Conservation (phyloP, 2,888 invertebrate genomes). For the Dusona sp. region DNA sequence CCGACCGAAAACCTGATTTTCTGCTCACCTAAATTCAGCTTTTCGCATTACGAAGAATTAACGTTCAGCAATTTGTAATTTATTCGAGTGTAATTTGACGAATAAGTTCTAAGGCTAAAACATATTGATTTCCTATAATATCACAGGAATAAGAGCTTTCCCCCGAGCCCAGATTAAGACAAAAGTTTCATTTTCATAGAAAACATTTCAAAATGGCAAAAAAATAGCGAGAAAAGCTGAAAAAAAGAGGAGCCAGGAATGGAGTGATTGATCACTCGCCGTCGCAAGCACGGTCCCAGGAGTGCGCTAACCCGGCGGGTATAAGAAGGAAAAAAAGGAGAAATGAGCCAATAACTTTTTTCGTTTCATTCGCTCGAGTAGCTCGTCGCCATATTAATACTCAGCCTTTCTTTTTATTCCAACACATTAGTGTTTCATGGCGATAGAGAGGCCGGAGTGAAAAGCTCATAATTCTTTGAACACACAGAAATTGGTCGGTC, state of each 20-base stretch:
- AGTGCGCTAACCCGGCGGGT: constrained; percentile 9
- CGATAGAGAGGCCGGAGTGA: not conserved
- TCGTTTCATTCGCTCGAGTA: constrained; percentile 10
- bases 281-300: not conserved
- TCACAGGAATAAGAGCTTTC: not conserved
- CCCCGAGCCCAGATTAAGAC: not conserved
- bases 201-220: not conserved
- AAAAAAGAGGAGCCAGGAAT: not conserved
- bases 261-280: constrained; percentile 24
- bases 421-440: constrained; percentile 6
- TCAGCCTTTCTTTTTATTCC: not conserved
- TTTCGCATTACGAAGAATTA: not conserved
- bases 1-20: not conserved
- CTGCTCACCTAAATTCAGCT: not conserved
- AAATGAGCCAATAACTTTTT: constrained; percentile 15
- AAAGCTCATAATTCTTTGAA: not conserved
- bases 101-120: not conserved
- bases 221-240: not conserved
- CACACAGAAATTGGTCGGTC: not conserved
- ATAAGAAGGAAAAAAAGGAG: not conserved
- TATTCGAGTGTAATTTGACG: not conserved
- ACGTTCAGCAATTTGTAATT: not conserved
- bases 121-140: not conserved
- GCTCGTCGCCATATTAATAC: not conserved
- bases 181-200: constrained; percentile 16